Evolutionary conservation across 2,113 vertebrate genomes (phyloP).

Genomic region (Cephalopterus ornatus): DNA sequence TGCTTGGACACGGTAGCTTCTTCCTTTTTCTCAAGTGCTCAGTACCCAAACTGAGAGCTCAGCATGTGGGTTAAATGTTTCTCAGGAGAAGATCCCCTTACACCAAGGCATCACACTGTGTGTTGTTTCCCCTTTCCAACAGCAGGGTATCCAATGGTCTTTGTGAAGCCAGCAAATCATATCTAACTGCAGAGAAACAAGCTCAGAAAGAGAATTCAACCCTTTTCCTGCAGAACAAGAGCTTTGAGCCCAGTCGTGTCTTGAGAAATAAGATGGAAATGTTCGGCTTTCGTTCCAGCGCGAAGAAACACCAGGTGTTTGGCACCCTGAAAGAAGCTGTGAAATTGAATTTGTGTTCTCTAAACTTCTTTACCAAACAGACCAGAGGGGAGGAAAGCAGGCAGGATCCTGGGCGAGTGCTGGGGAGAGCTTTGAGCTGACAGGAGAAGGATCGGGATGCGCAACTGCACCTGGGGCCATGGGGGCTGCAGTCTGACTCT

Average conservation of each 20-base stretch:
- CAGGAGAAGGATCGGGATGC: not conserved
- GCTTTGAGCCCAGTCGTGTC: not conserved
- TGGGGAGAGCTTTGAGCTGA: not conserved
- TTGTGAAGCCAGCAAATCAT: not conserved
- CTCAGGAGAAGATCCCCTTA: not conserved
- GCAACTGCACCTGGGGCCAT: not conserved
- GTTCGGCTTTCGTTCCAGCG: conserved; percentile 42
- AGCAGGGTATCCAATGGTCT: not conserved
- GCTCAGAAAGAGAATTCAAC: not conserved
- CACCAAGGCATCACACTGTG: not conserved
- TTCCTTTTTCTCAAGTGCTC: not conserved
- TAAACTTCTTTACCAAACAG: not conserved
- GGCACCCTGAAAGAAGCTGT: conserved; percentile 20
- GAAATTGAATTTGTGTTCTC: conserved; percentile 31
- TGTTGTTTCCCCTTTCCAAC: not conserved
- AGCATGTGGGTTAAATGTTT: not conserved
- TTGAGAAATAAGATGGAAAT: not conserved
- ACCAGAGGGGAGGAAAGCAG: not conserved
- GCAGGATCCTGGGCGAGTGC: accelerated
- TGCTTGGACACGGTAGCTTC: not conserved
- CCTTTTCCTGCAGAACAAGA: not conserved
- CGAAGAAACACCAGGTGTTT: conserved; percentile 25
- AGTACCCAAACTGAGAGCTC: not conserved
- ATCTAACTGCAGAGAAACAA: not conserved
- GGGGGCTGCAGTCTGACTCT: not conserved